Conservation (phyloP, 30 jellyfish, hydroid and myxozoan species). For the Cassiopea xamachana region DNA sequence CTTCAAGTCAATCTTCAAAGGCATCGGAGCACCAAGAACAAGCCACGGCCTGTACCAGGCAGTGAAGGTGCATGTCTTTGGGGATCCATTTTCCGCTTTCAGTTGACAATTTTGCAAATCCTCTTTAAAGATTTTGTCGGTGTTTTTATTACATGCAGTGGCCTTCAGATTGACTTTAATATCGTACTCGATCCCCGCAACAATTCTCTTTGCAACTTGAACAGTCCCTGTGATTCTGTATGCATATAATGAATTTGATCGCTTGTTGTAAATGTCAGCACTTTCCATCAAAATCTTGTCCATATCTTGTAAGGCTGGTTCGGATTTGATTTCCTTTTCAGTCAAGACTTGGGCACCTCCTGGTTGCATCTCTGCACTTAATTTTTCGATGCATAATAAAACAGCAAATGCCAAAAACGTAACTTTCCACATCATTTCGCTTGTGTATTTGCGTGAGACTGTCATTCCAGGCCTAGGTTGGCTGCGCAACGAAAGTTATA, state of each 20-base stretch:
- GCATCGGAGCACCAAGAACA: constrained; percentile 62
- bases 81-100: constrained; percentile 24
- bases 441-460: too few relatives aligned
- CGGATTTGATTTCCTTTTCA: constrained; percentile 36
- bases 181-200: constrained; percentile 45
- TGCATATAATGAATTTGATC: constrained; percentile 40
- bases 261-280: constrained; percentile 42
- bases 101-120: constrained; percentile 47
- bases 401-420: constrained; percentile 11
- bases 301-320: constrained; percentile 6
- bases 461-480: too few relatives aligned
- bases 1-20: constrained; percentile 28
- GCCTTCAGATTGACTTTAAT: constrained; percentile 15
- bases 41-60: constrained; percentile 75
- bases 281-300: constrained; percentile 18
- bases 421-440: constrained; percentile 16
- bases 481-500: too few relatives aligned
- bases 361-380: constrained; percentile 13
- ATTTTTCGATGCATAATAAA: constrained; percentile 30
- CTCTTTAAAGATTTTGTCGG: constrained; percentile 31
- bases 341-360: constrained; percentile 36
- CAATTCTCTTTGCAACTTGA: constrained; percentile 16
- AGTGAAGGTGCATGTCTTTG: constrained; percentile 47
- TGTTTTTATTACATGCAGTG: constrained; percentile 65
- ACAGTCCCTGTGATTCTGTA: constrained; percentile 15